Evolutionary conservation across 2,113 vertebrate genomes (phyloP), one percentile per base, ranked within the genome.

Genomic region (Phalacrocorax carbo): DNA sequence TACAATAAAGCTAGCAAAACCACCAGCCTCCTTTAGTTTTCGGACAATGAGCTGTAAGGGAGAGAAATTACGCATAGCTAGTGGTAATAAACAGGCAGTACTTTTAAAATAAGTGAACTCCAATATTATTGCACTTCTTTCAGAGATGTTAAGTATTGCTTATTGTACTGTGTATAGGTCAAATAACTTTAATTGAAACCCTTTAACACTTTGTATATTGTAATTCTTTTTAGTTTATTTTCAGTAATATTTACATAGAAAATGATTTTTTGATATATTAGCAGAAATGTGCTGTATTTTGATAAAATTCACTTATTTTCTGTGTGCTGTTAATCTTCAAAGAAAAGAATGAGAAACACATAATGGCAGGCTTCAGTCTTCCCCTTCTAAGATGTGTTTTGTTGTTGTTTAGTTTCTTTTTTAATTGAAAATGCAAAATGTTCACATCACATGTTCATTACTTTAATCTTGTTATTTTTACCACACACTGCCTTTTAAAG

Each of bases 191-290:
- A 97, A 98, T 95, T 98, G 98, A 98, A 98, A 98, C 98, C 98
- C 98, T 98, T 98, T 98, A 98, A 97, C 96, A 98, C 98, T 98
- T 96, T 98, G 97, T 98, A 98, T 98, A 98, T 98, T 98, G 38
- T 38, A 98, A 97, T 96, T 98, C 93, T 97, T 97, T 98, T 98
- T 97, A 97, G 97, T 98, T 98, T 89, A 96, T 97, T 98, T 98
- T 98, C 94, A 93, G 94, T 98, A 97, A 96, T 97, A 98, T 98
- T 98, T 98, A 97, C 98, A 98, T 98, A 98, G 98, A 81, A 98
- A 98, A 97, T 97, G 91, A 97, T 98, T 98, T 98, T 98, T 98
- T 84, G 83, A 97, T 97, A 97, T 98, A 97, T 98, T 98, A 98
- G 96, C 97, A 97, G 95, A 98, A 98, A 97, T 95, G 94, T 98